Base-by-base conservation (phyloP, 2,888 invertebrate genomes). In the Hylaea fasciaria region DNA sequence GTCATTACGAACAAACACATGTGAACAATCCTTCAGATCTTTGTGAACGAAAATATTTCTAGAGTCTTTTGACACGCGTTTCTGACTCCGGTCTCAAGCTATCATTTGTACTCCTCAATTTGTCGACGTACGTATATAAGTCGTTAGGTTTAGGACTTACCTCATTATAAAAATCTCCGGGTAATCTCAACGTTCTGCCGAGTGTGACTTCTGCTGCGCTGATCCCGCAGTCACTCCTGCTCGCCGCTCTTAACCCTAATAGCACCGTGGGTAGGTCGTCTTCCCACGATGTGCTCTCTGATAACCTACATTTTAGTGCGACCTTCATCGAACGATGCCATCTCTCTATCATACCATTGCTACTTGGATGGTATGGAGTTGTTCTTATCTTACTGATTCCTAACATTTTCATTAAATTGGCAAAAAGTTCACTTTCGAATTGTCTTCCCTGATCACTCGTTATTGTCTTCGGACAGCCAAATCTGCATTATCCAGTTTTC, bases 381-480 rank as follows among this genome's bases (percentile, higher is more conserved):
- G 69, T 68, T 0, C 66, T 29, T 7, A 40, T 32, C 46, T 57
- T 67, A 0, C 52, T 1, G n/a, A 68, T 58, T 7, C 71, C 68
- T 44, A 70, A 46, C n/a, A 56, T 41, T 28, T 60, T 69, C 40
- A 60, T 46, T n/a, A n/a, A n/a, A n/a, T n/a, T n/a, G n/a, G n/a
- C n/a, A 48, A 70, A 69, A 71, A 32, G 10, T 9, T 47, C 13
- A 40, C 63, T 68, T 43, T 71, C 70, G 41, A 71, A 69, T 28
- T 69, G 68, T 0, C 62, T 11, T 0, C 71, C 71, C 54, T 69
- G 70, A n/a, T n/a, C n/a, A n/a, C n/a, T n/a, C n/a, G n/a, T n/a
- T n/a, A n/a, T n/a, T n/a, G n/a, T n/a, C n/a, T n/a, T n/a, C n/a
- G n/a, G n/a, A n/a, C n/a, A n/a, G n/a, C n/a, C n/a, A n/a, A n/a